Conservation (phyloP, 2,113 vertebrate species). For the Rhinolophus ferrumequinum region DNA sequence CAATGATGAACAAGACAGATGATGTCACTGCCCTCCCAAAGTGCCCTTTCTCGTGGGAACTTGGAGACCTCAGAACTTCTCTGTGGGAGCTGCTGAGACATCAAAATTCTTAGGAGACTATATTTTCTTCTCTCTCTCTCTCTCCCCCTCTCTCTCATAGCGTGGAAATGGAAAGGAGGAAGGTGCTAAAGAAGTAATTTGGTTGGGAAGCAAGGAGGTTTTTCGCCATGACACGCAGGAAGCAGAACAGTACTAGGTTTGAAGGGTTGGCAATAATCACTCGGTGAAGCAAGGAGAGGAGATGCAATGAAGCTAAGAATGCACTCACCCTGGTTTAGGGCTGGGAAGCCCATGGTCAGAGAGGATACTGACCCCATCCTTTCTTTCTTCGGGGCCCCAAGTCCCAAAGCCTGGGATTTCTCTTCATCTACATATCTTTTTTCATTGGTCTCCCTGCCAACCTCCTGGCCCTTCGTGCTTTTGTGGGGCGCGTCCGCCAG, state of each 20-base stretch:
- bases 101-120: not conserved
- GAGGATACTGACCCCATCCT: not conserved
- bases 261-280: not conserved
- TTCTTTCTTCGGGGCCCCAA: not conserved
- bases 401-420: conserved; percentile 68
- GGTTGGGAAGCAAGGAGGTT: not conserved
- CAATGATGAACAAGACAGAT: not conserved
- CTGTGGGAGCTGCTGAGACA: not conserved
- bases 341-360: not conserved
- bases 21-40: not conserved
- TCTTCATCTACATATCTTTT: conserved; percentile 86
- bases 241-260: not conserved
- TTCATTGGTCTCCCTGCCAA: conserved; percentile 91
- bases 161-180: not conserved
- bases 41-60: not conserved
- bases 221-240: not conserved
- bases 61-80: not conserved
- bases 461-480: conserved; percentile 89
- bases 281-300: too few relatives aligned
- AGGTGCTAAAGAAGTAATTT: not conserved
- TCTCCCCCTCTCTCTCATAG: not conserved
- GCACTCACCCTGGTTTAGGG: not conserved
- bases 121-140: too few relatives aligned
- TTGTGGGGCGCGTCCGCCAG: conserved; percentile 86
- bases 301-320: not conserved